Evolutionary conservation across 2,113 vertebrate genomes (phyloP).

Genomic region (Peromyscus polionotus): DNA sequence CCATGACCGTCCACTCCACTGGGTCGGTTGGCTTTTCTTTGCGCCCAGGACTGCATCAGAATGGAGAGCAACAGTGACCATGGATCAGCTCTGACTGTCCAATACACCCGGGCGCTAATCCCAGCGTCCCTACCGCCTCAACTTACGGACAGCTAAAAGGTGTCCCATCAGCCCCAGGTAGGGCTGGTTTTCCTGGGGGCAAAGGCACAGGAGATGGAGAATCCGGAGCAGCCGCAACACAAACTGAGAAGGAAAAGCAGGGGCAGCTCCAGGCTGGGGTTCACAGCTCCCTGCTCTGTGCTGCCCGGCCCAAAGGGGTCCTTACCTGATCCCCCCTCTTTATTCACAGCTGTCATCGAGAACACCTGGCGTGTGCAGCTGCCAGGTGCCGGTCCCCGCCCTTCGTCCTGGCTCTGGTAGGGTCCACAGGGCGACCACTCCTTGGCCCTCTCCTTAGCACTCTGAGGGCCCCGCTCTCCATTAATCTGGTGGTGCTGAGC

Average conservation of each 20-base stretch:
- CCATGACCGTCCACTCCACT: constrained; percentile 92
- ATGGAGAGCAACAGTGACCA: not conserved
- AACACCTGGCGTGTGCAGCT: constrained; percentile 72
- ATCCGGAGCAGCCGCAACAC: constrained; percentile 80
- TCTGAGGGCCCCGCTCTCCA: constrained; percentile 80
- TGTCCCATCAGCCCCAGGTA: constrained; percentile 81
- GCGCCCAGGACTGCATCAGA: constrained; percentile 86
- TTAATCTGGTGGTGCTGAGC: constrained; percentile 81
- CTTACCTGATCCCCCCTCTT: constrained; percentile 84
- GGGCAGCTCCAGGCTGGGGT: not conserved
- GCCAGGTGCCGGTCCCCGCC: constrained; percentile 65
- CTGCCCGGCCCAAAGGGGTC: not conserved
- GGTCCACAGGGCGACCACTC: constrained; percentile 76
- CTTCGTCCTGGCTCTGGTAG: constrained; percentile 76
- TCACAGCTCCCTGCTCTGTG: not conserved
- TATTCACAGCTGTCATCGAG: constrained; percentile 80
- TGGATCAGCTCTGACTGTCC: not conserved
- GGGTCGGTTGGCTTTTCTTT: constrained; percentile 88
- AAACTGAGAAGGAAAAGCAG: constrained; percentile 66
- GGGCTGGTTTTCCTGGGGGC: constrained; percentile 84
- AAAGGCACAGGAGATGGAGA: constrained; percentile 85
- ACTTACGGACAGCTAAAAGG: constrained; percentile 85
- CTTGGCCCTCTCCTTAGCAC: constrained; percentile 78
- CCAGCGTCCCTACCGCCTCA: not conserved
- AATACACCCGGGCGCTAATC: not conserved